Evolutionary conservation across 2,113 vertebrate genomes (phyloP).

Genomic region (Sturnira hondurensis): DNA sequence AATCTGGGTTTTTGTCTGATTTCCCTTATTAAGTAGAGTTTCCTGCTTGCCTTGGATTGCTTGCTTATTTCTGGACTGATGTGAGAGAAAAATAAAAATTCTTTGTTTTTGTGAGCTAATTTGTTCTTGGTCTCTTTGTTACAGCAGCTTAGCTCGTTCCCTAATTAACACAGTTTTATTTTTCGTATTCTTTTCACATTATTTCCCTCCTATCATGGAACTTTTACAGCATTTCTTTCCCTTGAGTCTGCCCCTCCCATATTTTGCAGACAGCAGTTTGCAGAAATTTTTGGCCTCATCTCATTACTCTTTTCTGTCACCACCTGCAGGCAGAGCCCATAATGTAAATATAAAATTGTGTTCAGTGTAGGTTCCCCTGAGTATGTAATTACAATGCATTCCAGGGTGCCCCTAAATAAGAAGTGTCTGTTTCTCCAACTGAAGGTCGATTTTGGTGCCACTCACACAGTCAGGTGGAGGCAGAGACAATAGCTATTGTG

Average conservation of each 20-base stretch:
- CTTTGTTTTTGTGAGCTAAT: background rate
- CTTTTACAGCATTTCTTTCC: slow-evolving; percentile 30
- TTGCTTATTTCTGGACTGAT: background rate
- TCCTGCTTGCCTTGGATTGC: background rate
- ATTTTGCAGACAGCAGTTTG: background rate
- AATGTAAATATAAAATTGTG: slow-evolving; percentile 57
- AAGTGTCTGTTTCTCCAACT: slow-evolving; percentile 20
- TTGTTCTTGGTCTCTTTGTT: slow-evolving; percentile 42
- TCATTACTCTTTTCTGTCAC: slow-evolving; percentile 50
- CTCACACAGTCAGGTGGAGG: slow-evolving; percentile 35
- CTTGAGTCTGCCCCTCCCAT: background rate
- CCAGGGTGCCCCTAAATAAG: slow-evolving; percentile 36
- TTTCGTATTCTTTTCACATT: slow-evolving; percentile 19
- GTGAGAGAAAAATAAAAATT: background rate
- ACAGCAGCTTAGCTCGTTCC: background rate
- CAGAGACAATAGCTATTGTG: background rate
- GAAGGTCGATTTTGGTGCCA: slow-evolving; percentile 27
- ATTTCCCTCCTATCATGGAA: slow-evolving; percentile 26
- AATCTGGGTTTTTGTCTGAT: background rate
- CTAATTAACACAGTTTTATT: background rate
- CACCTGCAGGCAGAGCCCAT: slow-evolving; percentile 45
- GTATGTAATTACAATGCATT: slow-evolving; percentile 63
- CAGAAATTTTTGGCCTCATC: slow-evolving; percentile 49
- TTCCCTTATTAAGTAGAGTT: background rate
- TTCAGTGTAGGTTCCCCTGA: slow-evolving; percentile 42